phyloP scores from a whole-genome alignment of 2,113 vertebrate species.

The Fukomys damarensis region DNA sequence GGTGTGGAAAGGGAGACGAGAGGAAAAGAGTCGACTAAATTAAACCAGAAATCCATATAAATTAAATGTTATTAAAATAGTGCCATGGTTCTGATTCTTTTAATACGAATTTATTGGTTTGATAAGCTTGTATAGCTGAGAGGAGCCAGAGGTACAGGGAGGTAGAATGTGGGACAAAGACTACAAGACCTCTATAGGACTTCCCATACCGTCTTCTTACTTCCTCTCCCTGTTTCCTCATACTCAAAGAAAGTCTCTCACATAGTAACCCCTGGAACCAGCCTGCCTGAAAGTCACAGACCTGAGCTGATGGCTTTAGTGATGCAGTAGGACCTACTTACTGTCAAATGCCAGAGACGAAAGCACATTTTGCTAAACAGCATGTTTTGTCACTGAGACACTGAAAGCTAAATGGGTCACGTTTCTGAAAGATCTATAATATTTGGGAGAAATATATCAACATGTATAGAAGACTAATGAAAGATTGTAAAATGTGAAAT shows the following conservation, averaged over 20 bases:
- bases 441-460: slow-evolving; percentile 14
- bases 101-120: neutral
- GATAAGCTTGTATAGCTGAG: neutral
- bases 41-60: neutral
- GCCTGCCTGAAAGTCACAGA: neutral
- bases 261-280: neutral
- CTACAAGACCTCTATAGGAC: neutral
- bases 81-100: slow-evolving; percentile 29
- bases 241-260: neutral
- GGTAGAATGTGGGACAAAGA: neutral
- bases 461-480: slow-evolving; percentile 41
- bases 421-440: slow-evolving; percentile 37
- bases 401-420: neutral
- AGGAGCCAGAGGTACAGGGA: neutral
- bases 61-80: slow-evolving; percentile 19
- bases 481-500: neutral
- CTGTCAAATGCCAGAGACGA: neutral
- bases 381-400: neutral
- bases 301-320: too few species aligned
- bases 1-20: neutral
- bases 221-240: too few species aligned
- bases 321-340: accelerated
- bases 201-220: neutral
- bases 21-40: neutral
- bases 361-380: slow-evolving; percentile 22